Evolutionary conservation across 2,888 invertebrate species (phyloP).

Genomic region (Melinopterus prodromus): DNA sequence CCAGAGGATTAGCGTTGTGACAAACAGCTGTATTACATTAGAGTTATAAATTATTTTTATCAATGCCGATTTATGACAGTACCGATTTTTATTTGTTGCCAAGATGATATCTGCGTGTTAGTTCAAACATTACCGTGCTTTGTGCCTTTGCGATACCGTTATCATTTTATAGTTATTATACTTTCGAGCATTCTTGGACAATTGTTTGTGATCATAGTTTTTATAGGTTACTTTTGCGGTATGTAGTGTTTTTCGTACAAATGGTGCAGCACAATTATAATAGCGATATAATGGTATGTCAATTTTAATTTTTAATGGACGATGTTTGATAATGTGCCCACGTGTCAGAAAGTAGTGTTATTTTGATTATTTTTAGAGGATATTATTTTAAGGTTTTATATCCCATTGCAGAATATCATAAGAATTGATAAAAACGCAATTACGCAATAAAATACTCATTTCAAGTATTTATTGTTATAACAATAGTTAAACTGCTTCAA

Average conservation of each 20-base stretch:
- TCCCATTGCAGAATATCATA: no score
- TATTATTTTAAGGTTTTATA: no score
- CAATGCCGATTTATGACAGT: not conserved
- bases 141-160: not conserved
- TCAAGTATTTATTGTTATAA: no score
- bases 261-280: not conserved
- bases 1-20: not conserved
- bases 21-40: not conserved
- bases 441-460: no score
- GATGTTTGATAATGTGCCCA: no score
- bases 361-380: no score
- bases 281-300: not conserved
- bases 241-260: constrained; percentile 22
- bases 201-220: not conserved
- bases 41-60: not conserved
- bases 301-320: not conserved
- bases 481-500: no score
- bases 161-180: not conserved
- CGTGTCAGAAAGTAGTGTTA: no score
- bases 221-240: not conserved
- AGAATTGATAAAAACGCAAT: no score
- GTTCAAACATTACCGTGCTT: not conserved
- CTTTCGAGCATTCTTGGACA: not conserved
- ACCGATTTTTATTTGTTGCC: not conserved
- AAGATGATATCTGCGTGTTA: not conserved